These are phyloP conservation scores for Drosophila robusta DNA, from an alignment of 2,888 invertebrate genomes.

Conservation along the genomic window DNA sequence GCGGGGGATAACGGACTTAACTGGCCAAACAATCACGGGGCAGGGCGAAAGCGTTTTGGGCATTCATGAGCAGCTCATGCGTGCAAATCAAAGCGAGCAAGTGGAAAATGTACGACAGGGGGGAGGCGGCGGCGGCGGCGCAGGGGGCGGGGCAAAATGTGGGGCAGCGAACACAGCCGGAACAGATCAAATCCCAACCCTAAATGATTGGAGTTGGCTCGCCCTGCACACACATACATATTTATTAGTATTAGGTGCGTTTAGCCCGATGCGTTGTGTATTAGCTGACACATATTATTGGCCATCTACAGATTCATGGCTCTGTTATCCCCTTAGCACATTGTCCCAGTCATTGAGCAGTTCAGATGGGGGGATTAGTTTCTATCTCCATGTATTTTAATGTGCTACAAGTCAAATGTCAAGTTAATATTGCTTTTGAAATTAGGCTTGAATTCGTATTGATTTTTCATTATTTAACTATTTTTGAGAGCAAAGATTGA, in stretches of 20 bases:
- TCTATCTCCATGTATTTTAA: background rate
- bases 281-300: slow-evolving; percentile 21
- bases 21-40: slow-evolving; percentile 49
- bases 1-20: slow-evolving; percentile 25
- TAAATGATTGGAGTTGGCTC: slow-evolving; percentile 17
- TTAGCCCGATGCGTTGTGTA: slow-evolving; percentile 37
- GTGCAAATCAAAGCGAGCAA: slow-evolving; percentile 67
- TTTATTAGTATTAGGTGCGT: slow-evolving; percentile 30
- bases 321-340: slow-evolving; percentile 25
- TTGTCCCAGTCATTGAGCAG: slow-evolving; percentile 1
- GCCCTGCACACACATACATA: background rate
- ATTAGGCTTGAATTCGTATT: too few relatives aligned
- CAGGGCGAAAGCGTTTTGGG: slow-evolving; percentile 33
- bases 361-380: background rate
- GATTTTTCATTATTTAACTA: too few relatives aligned
- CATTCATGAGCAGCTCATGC: slow-evolving; percentile 65
- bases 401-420: background rate
- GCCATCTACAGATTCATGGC: slow-evolving; percentile 17
- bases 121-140: background rate
- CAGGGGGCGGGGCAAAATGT: background rate
- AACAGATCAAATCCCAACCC: slow-evolving; percentile 34
- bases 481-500: too few relatives aligned
- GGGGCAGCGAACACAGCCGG: background rate
- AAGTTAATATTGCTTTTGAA: background rate
- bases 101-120: slow-evolving; percentile 35